These are phyloP conservation scores for Aramus guarauna DNA, from an alignment of 2,113 vertebrate genomes.

Conservation along the genomic window DNA sequence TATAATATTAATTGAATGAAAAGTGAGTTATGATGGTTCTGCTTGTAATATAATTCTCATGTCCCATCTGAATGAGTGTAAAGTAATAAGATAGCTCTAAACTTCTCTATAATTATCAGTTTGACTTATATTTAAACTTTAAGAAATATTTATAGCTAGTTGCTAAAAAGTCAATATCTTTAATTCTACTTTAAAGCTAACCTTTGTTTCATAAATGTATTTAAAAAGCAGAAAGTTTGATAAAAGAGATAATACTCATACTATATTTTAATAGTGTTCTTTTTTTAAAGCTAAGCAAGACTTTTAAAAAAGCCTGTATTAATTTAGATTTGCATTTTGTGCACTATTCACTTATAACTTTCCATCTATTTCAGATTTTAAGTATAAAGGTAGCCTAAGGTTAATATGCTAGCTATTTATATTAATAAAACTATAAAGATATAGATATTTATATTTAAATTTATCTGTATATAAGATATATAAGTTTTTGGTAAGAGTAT, in stretches of 20 bases:
- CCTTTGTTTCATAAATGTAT: neutral
- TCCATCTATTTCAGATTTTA: no score
- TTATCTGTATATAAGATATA: neutral
- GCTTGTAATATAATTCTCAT: neutral
- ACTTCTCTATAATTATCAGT: neutral
- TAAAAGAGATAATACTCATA: neutral
- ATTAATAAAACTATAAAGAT: neutral
- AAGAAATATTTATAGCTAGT: neutral
- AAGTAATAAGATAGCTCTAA: neutral
- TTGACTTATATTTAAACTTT: neutral
- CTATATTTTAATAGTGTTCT: neutral
- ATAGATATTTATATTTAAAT: neutral
- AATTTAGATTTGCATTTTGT: neutral
- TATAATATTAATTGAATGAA: neutral
- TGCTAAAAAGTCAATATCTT: neutral
- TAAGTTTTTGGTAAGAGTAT: neutral
- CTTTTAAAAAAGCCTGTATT: neutral
- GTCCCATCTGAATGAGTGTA: neutral
- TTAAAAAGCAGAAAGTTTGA: neutral
- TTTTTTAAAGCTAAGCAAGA: neutral
- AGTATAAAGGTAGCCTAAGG: neutral
- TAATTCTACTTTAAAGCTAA: neutral
- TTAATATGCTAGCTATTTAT: neutral
- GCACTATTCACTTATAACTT: neutral
- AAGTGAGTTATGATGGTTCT: neutral